A percentile compares a stretch with the other conserved stretches of the same genome.
phyloP scores from a whole-genome alignment of 2,797 vertebrate species.

The Syndactyla subalaris region DNA sequence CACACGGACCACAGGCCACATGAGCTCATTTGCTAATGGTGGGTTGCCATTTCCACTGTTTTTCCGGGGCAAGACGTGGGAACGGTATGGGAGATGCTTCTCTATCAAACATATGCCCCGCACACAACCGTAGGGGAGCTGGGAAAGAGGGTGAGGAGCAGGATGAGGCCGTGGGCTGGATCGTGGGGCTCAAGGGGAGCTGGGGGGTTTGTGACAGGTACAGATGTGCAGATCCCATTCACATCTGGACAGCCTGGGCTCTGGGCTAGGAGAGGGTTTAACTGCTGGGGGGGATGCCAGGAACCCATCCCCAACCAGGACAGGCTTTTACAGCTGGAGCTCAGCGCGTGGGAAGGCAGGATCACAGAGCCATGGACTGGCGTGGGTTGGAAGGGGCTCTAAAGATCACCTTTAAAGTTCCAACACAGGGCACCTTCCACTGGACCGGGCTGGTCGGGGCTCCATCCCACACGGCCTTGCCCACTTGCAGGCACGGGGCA shows the following conservation, averaged over 20 bases:
- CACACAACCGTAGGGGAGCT: fast-evolving
- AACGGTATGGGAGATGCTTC: fast-evolving
- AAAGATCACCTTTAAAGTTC: background rate
- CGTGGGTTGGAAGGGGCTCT: background rate
- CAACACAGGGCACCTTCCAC: background rate
- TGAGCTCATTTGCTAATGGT: background rate
- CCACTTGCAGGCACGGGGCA: background rate
- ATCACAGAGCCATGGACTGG: background rate
- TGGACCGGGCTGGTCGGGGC: background rate
- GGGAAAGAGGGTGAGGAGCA: fast-evolving
- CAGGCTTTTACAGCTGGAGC: background rate
- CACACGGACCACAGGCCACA: background rate
- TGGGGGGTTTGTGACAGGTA: background rate
- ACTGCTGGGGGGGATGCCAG: fast-evolving
- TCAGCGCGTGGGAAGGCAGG: background rate
- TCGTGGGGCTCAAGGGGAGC: background rate
- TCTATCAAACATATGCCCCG: fast-evolving
- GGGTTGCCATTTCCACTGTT: background rate
- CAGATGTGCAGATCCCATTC: fast-evolving
- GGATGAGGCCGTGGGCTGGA: fast-evolving
- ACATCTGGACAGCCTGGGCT: background rate
- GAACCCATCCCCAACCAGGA: background rate
- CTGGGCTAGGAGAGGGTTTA: background rate
- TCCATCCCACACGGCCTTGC: background rate
- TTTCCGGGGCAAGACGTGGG: background rate